Conservation (phyloP, 1,140 invertebrate species). For the Laupala kohalensis region DNA sequence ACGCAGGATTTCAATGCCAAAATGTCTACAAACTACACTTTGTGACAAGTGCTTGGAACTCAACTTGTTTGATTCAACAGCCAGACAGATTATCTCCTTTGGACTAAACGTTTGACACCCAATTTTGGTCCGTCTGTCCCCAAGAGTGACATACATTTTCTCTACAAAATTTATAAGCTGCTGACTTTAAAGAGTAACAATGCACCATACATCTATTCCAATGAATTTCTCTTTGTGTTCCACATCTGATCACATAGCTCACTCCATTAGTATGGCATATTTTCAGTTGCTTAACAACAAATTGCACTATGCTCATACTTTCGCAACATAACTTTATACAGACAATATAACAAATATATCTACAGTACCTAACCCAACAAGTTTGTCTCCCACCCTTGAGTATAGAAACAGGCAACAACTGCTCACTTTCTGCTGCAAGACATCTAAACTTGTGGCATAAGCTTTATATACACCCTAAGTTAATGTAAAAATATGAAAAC, state of each 20-base stretch:
- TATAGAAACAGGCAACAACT: not conserved
- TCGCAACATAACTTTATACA: not conserved
- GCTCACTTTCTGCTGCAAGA: not conserved
- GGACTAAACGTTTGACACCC: not conserved
- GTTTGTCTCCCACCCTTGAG: not conserved
- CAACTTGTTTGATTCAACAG: not conserved
- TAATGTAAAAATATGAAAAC: not conserved
- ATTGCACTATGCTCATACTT: not conserved
- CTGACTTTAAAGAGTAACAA: not conserved
- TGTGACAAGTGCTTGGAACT: not conserved
- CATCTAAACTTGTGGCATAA: not conserved
- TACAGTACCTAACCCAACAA: not conserved
- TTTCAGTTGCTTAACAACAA: not conserved
- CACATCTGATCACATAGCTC: not conserved
- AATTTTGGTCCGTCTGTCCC: not conserved
- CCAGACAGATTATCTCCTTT: not conserved
- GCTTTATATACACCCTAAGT: not conserved
- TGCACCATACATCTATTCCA: not conserved
- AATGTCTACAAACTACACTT: not conserved
- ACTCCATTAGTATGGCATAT: not conserved
- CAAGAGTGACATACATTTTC: not conserved
- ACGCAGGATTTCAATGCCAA: not conserved
- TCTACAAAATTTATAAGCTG: not conserved
- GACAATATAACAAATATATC: not conserved
- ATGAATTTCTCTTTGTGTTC: not conserved